phyloP scores from a whole-genome alignment of 2,888 invertebrate genomes.

The Geotrupes spiniger region DNA sequence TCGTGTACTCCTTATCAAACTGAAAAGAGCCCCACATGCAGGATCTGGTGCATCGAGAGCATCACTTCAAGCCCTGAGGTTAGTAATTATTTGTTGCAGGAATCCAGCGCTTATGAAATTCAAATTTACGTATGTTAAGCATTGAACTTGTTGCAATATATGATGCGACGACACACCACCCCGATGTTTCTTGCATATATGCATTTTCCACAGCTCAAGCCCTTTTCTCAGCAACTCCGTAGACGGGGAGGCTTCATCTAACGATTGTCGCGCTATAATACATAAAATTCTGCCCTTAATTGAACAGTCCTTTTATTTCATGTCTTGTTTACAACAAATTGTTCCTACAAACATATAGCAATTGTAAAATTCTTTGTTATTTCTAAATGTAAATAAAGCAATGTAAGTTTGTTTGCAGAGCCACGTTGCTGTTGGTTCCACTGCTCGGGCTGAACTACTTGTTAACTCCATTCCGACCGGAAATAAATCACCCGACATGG shows the following conservation, averaged over 20 bases:
- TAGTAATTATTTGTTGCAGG: conserved; percentile 28
- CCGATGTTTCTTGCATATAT: neutral
- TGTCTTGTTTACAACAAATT: too few relatives aligned
- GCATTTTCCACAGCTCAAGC: too few relatives aligned
- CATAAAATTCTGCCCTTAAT: too few relatives aligned
- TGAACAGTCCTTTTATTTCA: too few relatives aligned
- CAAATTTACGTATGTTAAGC: too few relatives aligned
- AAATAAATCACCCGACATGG: conserved; percentile 61
- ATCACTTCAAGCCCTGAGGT: conserved; percentile 75
- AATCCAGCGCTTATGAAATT: neutral
- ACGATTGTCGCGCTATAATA: too few relatives aligned
- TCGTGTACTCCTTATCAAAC: conserved; percentile 78
- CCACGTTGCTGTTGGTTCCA: conserved; percentile 86
- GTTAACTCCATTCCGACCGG: conserved; percentile 80
- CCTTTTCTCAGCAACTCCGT: too few relatives aligned
- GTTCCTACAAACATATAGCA: too few relatives aligned
- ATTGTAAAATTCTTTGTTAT: too few relatives aligned
- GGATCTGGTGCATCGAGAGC: conserved; percentile 63
- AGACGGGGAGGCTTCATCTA: too few relatives aligned
- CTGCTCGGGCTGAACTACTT: conserved; percentile 88
- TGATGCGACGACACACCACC: neutral
- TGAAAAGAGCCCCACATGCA: conserved; percentile 69
- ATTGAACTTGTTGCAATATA: neutral
- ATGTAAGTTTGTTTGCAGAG: conserved; percentile 53
- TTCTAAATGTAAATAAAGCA: too few relatives aligned